These are phyloP conservation scores for Smittia aterrima DNA, from an alignment of 2,888 invertebrate genomes.

Conservation along the genomic window DNA sequence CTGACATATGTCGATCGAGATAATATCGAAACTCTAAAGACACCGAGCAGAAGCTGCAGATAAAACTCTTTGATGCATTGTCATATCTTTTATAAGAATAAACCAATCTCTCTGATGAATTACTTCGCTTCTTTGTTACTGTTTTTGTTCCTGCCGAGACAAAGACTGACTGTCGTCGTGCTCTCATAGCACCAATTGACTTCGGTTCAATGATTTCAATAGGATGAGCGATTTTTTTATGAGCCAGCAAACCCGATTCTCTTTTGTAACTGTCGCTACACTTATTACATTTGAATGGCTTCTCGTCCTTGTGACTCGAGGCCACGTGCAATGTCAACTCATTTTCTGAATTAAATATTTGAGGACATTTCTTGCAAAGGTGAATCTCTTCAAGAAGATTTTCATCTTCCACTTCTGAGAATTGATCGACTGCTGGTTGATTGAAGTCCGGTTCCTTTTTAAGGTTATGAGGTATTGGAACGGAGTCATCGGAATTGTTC, in stretches of 20 bases:
- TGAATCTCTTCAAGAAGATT: no score
- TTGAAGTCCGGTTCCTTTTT: background rate
- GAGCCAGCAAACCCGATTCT: background rate
- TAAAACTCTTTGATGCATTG: background rate
- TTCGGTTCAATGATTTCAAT: background rate
- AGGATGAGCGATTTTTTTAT: background rate
- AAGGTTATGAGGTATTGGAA: background rate
- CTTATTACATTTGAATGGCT: background rate
- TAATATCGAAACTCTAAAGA: background rate
- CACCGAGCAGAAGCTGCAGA: background rate
- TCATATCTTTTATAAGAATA: background rate
- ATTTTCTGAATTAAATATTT: background rate
- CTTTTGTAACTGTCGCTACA: background rate
- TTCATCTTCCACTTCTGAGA: background rate
- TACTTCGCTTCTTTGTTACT: background rate
- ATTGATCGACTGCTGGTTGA: background rate
- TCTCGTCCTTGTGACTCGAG: background rate
- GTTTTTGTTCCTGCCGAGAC: no score
- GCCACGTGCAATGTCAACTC: background rate
- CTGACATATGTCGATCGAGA: slow-evolving; percentile 10
- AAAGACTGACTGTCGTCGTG: background rate
- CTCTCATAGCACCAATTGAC: no score
- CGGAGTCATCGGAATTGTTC: background rate
- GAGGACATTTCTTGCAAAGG: background rate
- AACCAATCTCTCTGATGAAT: background rate